Base-by-base conservation (phyloP, 1,140 invertebrate species). In the Brachionus manjavacas region DNA sequence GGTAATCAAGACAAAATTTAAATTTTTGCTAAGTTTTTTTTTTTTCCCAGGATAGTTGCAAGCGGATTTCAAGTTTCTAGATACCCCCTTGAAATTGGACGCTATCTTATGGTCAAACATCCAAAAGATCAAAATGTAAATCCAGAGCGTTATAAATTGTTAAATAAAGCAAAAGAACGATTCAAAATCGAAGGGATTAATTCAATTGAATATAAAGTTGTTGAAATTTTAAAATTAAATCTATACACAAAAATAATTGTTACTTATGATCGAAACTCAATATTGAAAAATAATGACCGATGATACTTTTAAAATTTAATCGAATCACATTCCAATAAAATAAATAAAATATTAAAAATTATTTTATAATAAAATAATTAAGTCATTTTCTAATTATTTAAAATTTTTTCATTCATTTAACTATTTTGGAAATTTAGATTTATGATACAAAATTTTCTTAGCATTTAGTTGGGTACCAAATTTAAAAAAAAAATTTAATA, bases 141-240 rank as follows among this genome's bases (percentile, higher is more conserved):
- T 76, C 41, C 72, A 3, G 20, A 76, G 31, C 14, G 72, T 9
- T 81, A 14, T 35, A 70, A 83, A 46, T 68, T 83, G 16, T 35
- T 83, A 1, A 39, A 41, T 46, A 43, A 35, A 70, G 39, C 60
- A 46, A 35, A 35, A 35, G 43, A 12, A n/a, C 31, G 81, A 12
- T 52, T 83, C 9, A 52, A 70, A 20, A 31, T 23, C 1, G 90
- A 91, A 84, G 90, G 90, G 2, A 87, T 91, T 28, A 91, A 90
- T 81, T 89, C 89, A 7, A 86, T 88, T 9, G 85, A 87, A 74
- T 90, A 89, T 84, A 70, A 85, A n/a, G 85, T 89, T 8, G 84
- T 88, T n/a, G 83, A 86, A 9, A 74, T 84, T 12, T 86, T 87
- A 31, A 79, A 72, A 12, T 86, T 85, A 7, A 88, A 70, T 46